A percentile compares a stretch with the other conserved stretches of the same genome.
Evolutionary conservation across 1,140 invertebrate species (phyloP).

Genomic region (Brachystomella parvula): DNA sequence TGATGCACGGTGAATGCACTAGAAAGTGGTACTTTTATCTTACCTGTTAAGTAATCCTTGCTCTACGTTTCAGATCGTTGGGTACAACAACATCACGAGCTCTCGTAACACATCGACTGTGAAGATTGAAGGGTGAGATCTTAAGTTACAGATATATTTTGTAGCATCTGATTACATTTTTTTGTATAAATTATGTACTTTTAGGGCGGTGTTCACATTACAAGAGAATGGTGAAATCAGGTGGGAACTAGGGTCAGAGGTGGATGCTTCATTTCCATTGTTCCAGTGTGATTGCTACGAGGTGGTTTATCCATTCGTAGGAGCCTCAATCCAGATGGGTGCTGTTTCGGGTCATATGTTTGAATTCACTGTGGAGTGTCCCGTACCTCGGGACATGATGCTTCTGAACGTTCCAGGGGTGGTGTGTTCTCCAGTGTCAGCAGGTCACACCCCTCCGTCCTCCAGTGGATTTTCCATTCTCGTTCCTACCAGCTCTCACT

Average conservation of each 20-base stretch:
- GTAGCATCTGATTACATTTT: neutral
- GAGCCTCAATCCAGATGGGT: constrained; percentile 50
- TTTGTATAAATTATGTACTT: constrained; percentile 31
- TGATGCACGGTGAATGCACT: neutral
- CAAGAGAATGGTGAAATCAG: constrained; percentile 58
- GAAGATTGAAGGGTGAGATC: constrained; percentile 51
- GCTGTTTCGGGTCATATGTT: constrained; percentile 57
- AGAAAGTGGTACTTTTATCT: neutral
- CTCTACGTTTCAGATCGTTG: constrained; percentile 45
- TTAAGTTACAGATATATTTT: neutral
- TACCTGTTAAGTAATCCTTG: constrained; percentile 8
- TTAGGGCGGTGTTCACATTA: constrained; percentile 55
- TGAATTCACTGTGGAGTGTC: constrained; percentile 53
- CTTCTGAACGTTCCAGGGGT: constrained; percentile 54
- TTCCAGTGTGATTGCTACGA: constrained; percentile 61
- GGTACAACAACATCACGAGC: constrained; percentile 45
- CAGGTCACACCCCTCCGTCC: constrained; percentile 43
- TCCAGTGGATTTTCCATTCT: constrained; percentile 49
- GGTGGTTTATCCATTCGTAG: constrained; percentile 43
- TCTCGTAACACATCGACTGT: constrained; percentile 45
- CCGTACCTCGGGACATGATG: constrained; percentile 49
- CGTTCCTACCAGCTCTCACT: constrained; percentile 54
- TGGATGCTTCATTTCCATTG: constrained; percentile 52
- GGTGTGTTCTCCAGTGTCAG: constrained; percentile 56
- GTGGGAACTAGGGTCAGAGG: constrained; percentile 49